Evolutionary conservation across 92 coral and sea anemone species (phyloP).

Genomic region (Porites evermanni): DNA sequence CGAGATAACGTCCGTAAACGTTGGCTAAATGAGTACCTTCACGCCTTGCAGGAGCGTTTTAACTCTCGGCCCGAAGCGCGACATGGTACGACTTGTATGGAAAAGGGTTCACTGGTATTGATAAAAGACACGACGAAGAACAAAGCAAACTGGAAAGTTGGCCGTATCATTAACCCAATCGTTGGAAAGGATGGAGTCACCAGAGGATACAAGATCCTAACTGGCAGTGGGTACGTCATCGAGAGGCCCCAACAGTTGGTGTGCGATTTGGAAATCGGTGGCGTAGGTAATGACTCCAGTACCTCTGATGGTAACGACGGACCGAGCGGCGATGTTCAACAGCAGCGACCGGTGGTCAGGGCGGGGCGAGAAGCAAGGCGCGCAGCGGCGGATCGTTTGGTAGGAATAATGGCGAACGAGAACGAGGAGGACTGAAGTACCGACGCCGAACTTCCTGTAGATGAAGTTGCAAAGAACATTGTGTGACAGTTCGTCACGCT

Average conservation of each 20-base stretch:
- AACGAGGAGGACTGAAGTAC: constrained; percentile 27
- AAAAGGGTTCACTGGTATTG: constrained; percentile 55
- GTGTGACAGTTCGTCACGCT: background rate
- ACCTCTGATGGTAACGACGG: background rate
- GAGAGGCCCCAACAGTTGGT: constrained; percentile 57
- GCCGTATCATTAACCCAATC: constrained; percentile 43
- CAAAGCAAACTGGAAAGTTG: constrained; percentile 54
- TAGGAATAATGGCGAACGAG: constrained; percentile 25
- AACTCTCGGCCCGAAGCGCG: constrained; percentile 21
- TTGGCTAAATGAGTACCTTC: constrained; percentile 65
- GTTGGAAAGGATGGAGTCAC: constrained; percentile 62
- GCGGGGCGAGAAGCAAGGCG: constrained; percentile 13
- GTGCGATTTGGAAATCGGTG: constrained; percentile 55
- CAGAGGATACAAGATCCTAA: constrained; percentile 51
- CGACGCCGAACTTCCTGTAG: background rate
- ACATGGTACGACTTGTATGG: constrained; percentile 11
- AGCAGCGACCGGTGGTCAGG: background rate
- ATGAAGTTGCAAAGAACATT: background rate
- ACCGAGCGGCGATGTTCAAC: background rate
- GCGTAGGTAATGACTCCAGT: constrained; percentile 18
- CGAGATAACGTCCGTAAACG: constrained; percentile 56
- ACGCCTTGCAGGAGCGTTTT: constrained; percentile 60
- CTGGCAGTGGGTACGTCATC: constrained; percentile 44
- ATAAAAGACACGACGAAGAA: constrained; percentile 25
- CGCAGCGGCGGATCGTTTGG: constrained; percentile 13